Evolutionary conservation across 53 echinoderm and acorn worm genomes (phyloP).

Genomic region (Glandiceps talaboti): DNA sequence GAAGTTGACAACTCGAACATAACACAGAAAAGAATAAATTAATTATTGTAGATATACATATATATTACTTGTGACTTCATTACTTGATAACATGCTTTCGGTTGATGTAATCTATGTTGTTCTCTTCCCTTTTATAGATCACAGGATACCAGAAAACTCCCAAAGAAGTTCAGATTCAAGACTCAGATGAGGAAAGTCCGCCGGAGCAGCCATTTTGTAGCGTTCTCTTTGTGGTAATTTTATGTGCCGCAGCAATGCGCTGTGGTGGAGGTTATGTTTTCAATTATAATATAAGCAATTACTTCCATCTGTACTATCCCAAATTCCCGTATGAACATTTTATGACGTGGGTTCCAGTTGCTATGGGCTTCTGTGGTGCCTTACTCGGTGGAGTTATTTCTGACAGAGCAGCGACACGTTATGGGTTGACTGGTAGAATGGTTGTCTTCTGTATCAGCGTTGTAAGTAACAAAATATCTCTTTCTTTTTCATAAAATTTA

Average conservation of each 20-base stretch:
- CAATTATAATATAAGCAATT: slow-evolving; percentile 31
- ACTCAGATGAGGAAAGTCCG: neutral
- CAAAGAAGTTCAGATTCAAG: neutral
- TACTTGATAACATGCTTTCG: too few species aligned
- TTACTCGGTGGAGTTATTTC: slow-evolving; percentile 5
- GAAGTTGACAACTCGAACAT: too few species aligned
- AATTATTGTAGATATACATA: too few species aligned
- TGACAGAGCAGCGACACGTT: neutral
- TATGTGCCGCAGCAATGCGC: slow-evolving; percentile 13
- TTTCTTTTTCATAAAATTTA: too few species aligned
- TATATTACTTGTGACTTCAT: too few species aligned
- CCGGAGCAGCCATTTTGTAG: neutral
- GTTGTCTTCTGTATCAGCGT: neutral
- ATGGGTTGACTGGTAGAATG: neutral
- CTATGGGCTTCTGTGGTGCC: slow-evolving; percentile 4
- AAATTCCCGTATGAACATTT: slow-evolving; percentile 18
- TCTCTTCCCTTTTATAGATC: too few species aligned
- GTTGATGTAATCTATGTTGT: too few species aligned
- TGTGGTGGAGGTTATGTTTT: slow-evolving; percentile 22
- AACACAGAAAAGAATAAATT: too few species aligned
- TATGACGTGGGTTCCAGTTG: slow-evolving; percentile 16
- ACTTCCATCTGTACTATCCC: slow-evolving; percentile 18
- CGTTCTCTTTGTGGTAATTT: neutral
- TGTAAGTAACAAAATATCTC: too few species aligned
- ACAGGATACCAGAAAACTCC: too few species aligned